A percentile compares a stretch with the other conserved stretches of the same genome.
Conservation (phyloP, 2,888 invertebrate species). For the Metallyticus violacea region DNA sequence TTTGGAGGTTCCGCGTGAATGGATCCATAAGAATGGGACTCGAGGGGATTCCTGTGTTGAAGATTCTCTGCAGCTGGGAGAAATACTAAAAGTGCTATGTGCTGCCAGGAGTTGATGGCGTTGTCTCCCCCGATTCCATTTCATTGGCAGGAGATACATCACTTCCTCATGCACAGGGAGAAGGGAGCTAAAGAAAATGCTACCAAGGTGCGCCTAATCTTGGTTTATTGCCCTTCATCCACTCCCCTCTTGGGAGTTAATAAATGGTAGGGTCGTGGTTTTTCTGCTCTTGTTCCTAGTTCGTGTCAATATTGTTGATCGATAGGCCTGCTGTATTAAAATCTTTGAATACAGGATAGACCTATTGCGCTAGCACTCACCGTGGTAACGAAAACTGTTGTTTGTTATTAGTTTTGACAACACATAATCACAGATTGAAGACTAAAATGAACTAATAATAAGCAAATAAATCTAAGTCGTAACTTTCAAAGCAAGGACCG, state of each 20-base stretch:
- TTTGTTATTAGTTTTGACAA: too few species aligned
- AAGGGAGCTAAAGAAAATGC: constrained; percentile 2
- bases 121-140: background rate
- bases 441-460: too few species aligned
- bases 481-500: too few species aligned
- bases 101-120: constrained; percentile 1
- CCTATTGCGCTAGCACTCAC: too few species aligned
- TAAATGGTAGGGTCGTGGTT: background rate
- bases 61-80: background rate
- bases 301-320: background rate
- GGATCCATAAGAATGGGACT: constrained; percentile 24
- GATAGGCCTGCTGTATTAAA: background rate
- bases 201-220: constrained; percentile 11
- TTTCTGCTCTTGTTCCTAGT: background rate
- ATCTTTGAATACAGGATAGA: background rate
- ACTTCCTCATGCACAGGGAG: background rate
- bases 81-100: background rate
- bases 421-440: too few species aligned
- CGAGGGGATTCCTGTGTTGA: constrained; percentile 1
- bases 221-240: constrained; percentile 6
- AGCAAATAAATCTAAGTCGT: too few species aligned
- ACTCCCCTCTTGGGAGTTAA: constrained; percentile 1
- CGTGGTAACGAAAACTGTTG: too few species aligned
- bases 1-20: constrained; percentile 16
- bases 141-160: constrained; percentile 17